Evolutionary conservation across 2,888 invertebrate genomes (phyloP), one percentile per base, ranked within the genome.

Genomic region (Erebia ligea): DNA sequence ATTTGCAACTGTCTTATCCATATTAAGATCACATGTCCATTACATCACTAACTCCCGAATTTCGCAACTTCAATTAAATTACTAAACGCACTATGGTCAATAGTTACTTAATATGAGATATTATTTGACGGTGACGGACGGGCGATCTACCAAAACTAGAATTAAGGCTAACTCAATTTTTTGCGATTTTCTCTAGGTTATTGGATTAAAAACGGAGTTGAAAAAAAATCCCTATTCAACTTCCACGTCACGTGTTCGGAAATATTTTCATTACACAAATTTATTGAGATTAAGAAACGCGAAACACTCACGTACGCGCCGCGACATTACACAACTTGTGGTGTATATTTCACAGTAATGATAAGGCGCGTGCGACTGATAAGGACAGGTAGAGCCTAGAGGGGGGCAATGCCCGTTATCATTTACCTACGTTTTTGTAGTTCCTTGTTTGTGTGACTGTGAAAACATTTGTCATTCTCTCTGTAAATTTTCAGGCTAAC

Each of bases 321-420:
- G 19, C 54, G 70, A 57, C 64, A 56, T 77, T 75, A 73, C 74
- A 67, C 75, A 77, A 77, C 73, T 21, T 73, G 68, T 62, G 40
- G 72, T 74, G 72, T 69, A 75, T 70, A 73, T 78, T 80, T 72
- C 75, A 76, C 75, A 75, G 75, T 68, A 71, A 64, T 79, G 82
- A 83, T 82, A 82, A 77, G 74, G 69, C 77, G 79, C 79, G 79
- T 79, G 78, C 77, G 75, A 76, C 73, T 75, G 81, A 81, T 80
- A 80, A 78, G 72, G 57, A 68, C 75, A 73, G 77, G 76, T 76
- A 73, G 70, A 58, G 67, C 64, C 19, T 40, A 56, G 65, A 58
- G 67, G 72, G 73, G 79, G 76, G 75, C 79, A 78, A 77, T 77
- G 79, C 54, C 77, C 79, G 73, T 67, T 76, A 78, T 76, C 76